Base-by-base conservation (phyloP, 2,888 invertebrate species). In the Parnassius glacialis region DNA sequence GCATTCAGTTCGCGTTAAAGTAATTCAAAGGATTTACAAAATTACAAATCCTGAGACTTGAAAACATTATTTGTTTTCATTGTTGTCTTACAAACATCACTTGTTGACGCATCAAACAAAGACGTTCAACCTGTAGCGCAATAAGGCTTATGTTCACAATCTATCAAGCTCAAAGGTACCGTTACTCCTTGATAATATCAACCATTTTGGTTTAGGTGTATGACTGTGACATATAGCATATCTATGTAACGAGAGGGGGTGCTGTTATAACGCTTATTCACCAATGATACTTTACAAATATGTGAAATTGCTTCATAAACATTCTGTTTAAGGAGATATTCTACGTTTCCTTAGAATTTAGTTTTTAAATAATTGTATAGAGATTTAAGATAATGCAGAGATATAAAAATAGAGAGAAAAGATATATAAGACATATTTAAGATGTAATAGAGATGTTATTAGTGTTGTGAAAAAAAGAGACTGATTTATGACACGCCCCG, bases 121-220 rank as follows among this genome's bases (percentile, higher is more conserved):
- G 61, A 20, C 45, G 52, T 16, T 47, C 56, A 43, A 55, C 50
- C 55, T 45, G 52, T 41, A 20, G 25, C 45, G 16, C 55, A 20
- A 61, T 34, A 52, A 11, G 53, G 34, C 50, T 16, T 58, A 34
- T 48, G 50, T 54, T 16, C 50, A 20, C 58, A 13, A 62, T 55
- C 25, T 45, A 45, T 62, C 51, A 25, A 50, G 58, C 51, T 50
- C 16, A 13, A 51, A 16, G 41, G 9, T 12, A 41, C 45, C 54
- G 51, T 55, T 58, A 45, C 45, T n/a, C 54, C 34, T 58, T 51
- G 55, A 54, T 54, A 55, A 58, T 45, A 55, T 45, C 51, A 62
- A 45, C 53, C 50, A 50, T 54, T 51, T 54, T 13, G 57, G 12
- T 3, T 11, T 16, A 45, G 42, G 45, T 20, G 52, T 45, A 42